Evolutionary conservation across 2,888 invertebrate genomes (phyloP).

Genomic region (Pherbina coryleti): DNA sequence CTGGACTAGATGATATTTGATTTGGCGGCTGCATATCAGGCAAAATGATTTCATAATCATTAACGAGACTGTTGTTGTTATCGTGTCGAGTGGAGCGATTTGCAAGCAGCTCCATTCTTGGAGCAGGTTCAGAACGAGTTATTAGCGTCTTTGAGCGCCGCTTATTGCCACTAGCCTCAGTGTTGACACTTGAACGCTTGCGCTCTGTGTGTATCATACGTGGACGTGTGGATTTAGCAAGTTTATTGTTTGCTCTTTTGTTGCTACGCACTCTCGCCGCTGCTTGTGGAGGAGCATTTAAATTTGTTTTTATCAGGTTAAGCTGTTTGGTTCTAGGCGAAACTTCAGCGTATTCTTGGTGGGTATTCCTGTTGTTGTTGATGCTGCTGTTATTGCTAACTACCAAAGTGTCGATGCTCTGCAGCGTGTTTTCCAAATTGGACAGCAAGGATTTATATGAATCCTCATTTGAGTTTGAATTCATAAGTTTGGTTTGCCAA

Average conservation of each 20-base stretch:
- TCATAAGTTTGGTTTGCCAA: constrained; percentile 64
- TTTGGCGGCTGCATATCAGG: constrained; percentile 63
- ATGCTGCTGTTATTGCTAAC: constrained; percentile 55
- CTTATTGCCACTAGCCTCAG: constrained; percentile 56
- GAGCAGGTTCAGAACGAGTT: constrained; percentile 59
- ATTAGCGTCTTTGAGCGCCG: constrained; percentile 74
- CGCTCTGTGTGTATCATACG: constrained; percentile 85
- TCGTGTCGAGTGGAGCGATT: neutral
- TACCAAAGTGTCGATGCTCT: constrained; percentile 69
- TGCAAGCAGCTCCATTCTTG: constrained; percentile 46
- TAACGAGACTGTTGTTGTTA: constrained; percentile 47
- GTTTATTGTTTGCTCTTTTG: constrained; percentile 39
- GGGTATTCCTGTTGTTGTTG: constrained; percentile 48
- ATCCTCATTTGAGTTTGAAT: constrained; percentile 62
- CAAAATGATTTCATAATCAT: constrained; percentile 66
- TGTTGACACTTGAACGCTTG: constrained; percentile 69
- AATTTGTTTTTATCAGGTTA: constrained; percentile 33
- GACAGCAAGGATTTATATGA: constrained; percentile 70
- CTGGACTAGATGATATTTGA: constrained; percentile 66
- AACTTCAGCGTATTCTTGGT: constrained; percentile 42
- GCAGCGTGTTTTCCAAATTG: constrained; percentile 70
- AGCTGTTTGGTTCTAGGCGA: constrained; percentile 51
- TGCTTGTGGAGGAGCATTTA: neutral
- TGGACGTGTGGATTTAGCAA: constrained; percentile 71
- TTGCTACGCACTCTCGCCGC: constrained; percentile 56